Evolutionary conservation across 2,888 invertebrate genomes (phyloP), one percentile per base, ranked within the genome.

Genomic region (Tenthredo livida): DNA sequence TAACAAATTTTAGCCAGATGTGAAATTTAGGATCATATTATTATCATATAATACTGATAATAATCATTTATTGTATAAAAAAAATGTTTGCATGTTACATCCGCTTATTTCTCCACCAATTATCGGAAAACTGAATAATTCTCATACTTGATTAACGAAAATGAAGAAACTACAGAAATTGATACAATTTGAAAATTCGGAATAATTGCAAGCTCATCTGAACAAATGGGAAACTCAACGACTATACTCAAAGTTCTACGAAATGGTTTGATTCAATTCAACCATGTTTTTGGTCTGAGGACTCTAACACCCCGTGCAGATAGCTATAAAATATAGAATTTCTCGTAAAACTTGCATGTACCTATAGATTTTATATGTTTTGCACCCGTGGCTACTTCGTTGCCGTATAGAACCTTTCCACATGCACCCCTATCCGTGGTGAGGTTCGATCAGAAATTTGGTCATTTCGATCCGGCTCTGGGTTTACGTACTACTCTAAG

Each of bases 361-460:
- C 21, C 7, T 21, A 58, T 25, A 33, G 67, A 67, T 15, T 10
- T 25, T 37, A 33, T 37, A 37, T 12, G 43, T 43, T 37, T 43
- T 37, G n/a, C 17, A 40, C 40, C 37, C 1, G 70, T n/a, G 37
- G 70, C 40, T 15, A 37, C 70, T 40, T n/a, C 40, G 70, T 40
- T 17, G 40, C 33, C 40, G 70, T 70, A 70, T 70, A 70, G 17
- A 70, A 70, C 17, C 5, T 47, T 25, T 75, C 75, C 47, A n/a
- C 29, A 15, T 54, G 29, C 33, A 33, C 77, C 54, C 9, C 47
- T 4, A 25, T 25, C 73, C 17, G 10, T n/a, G 54, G 77, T 17
- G 17, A 29, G 17, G 77, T 77, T 77, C 54, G 54, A 77, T 77
- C 47, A 33, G 77, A 77, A 50, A 77, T 77, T 77, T 29, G 50